Evolutionary conservation across 1,140 invertebrate genomes (phyloP).

Genomic region (Drosophila neocordata): DNA sequence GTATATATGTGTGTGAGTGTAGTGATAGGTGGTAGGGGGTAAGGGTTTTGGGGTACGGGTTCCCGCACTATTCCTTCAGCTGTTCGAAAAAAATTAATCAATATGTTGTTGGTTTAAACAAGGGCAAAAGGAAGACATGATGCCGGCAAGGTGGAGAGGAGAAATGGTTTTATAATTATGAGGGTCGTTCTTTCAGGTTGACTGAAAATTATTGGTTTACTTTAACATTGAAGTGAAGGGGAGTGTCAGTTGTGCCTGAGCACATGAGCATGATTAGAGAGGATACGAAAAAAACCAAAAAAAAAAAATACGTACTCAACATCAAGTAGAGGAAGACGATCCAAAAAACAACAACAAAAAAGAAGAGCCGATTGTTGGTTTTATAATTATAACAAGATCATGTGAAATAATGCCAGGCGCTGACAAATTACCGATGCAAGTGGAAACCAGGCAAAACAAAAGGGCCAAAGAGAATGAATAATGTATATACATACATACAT

Average conservation of each 20-base stretch:
- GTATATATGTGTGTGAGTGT: not conserved
- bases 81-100: conserved; percentile 27
- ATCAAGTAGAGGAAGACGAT: too few relatives aligned
- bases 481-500: not conserved
- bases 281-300: too few relatives aligned
- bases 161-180: conserved; percentile 30
- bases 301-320: not conserved
- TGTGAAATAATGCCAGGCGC: conserved; percentile 14
- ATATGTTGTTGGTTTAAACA: conserved; percentile 29
- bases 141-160: not conserved
- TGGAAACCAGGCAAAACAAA: conserved; percentile 2
- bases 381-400: conserved; percentile 20
- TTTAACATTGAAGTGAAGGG: conserved; percentile 7
- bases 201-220: conserved; percentile 26
- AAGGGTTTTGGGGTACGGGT: not conserved
- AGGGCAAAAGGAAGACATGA: conserved; percentile 1
- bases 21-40: not conserved
- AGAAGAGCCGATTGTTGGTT: conserved; percentile 3
- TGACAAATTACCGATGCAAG: conserved; percentile 14
- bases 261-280: conserved; percentile 16
- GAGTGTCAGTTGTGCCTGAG: conserved; percentile 14
- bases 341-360: not conserved
- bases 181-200: conserved; percentile 24
- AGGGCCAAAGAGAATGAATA: not conserved
- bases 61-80: conserved; percentile 14